Evolutionary conservation across 2,113 vertebrate species (phyloP), one percentile per base, ranked within the genome.

Genomic region (Amia ocellicauda): DNA sequence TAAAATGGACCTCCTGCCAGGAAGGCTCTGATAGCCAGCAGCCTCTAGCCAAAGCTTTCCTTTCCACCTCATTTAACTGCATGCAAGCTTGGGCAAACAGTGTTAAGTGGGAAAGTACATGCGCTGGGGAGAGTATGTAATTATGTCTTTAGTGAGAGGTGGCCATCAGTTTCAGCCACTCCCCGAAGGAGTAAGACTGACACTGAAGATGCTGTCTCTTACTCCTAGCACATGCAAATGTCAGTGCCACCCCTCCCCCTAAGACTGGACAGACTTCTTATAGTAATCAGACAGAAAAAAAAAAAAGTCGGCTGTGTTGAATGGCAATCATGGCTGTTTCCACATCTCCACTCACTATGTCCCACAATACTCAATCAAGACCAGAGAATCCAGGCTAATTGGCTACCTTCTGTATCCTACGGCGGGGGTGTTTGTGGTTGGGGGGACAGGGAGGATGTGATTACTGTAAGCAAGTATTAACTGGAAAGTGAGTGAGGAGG

Each of bases 11-110:
- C 43, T 47, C 43, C n/a, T 47, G 13, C 13, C 14, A 17, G 43
- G 43, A n/a, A 47, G 4, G 9, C 43, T n/a, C 1, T 36, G 31
- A 36, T 11, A 36, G 31, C 31, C 31, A 7, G 31, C 31, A 36
- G 31, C 31, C 31, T 36, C n/a, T n/a, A n/a, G 11, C 5, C 31
- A 36, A 36, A 36, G 31, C 31, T 36, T 66, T 28, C 31, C 81
- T 85, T 88, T 87, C 83, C 83, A 83, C 76, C 83, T 89, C 85
- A 88, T 88, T 87, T 90, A 82, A 70, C 74, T 77, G 81, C 81
- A 72, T 82, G 72, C 66, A 74, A 47, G 82, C 60, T 77, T 81
- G 78, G 74, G 75, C 78, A 88, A 88, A 87, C 83, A 87, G 77
- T 79, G 82, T 86, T 82, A 83, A 74, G 69, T 53, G 72, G 23